phyloP scores from a whole-genome alignment of 2,113 vertebrate species.

The Galbula dea region DNA sequence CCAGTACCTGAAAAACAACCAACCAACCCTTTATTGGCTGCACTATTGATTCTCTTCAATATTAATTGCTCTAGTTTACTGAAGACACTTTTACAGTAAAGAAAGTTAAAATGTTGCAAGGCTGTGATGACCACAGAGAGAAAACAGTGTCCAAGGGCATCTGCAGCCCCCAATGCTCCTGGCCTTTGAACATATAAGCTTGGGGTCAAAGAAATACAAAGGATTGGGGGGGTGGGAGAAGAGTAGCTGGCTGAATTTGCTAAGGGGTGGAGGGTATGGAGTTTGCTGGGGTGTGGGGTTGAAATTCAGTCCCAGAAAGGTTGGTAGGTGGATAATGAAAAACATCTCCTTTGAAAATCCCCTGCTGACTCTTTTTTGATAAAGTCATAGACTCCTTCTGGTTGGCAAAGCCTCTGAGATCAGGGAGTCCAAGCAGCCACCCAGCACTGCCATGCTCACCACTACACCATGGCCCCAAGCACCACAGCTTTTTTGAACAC shows the following conservation, averaged over 20 bases:
- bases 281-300: background rate
- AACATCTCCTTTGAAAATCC: background rate
- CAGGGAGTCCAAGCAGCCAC: too few species aligned
- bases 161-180: background rate
- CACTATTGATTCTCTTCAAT: background rate
- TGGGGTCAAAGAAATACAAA: background rate
- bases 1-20: background rate
- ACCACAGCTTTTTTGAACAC: too few species aligned
- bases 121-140: background rate
- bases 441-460: too few species aligned
- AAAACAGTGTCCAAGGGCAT: background rate
- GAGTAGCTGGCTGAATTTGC: background rate
- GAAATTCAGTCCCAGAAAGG: background rate
- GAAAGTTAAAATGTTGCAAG: background rate
- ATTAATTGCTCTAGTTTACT: background rate
- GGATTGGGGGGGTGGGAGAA: background rate
- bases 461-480: too few species aligned
- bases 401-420: too few species aligned
- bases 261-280: background rate
- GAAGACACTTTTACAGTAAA: background rate
- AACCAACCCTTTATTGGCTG: background rate
- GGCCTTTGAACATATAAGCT: background rate
- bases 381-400: too few species aligned
- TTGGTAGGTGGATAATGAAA: background rate
- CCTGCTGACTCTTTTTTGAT: background rate